Base-by-base conservation (phyloP, 2,797 vertebrate species). In the Eulemur mongoz region DNA sequence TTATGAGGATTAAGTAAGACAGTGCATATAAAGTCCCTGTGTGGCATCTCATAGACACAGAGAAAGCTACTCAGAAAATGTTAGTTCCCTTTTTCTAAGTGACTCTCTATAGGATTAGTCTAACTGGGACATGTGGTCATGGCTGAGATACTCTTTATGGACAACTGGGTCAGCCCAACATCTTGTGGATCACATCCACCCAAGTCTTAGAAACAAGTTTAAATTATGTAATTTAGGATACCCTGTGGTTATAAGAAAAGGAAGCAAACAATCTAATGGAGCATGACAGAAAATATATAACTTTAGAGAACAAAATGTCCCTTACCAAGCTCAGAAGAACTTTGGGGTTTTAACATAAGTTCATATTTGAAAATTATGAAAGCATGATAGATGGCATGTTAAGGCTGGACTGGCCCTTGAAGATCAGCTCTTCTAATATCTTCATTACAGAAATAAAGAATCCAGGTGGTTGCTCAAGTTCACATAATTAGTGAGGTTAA, bases 401-500 rank as follows among this genome's bases (percentile, higher is more conserved):
- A 87, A 93, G 35, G 35, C 50, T 50, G 32, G 40, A 59, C 30
- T 45, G 8, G 4, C 23, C 38, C 48, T 78, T 95, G 54, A 93
- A 85, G 35, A 78, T 57, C 48, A 95, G 45, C 6, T 79, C 27
- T 85, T 93, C 52, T 61, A 94, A 95, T 35, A 52, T 2, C 3
- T 5, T 89, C 61, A 91, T 86, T 89, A 93, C 11, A 96, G n/a
- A 97, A 87, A 81, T 7, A 76, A 94, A 67, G 63, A 96, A 92
- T 38, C 12, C 50, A 61, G 23, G 17, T 79, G 22, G 63, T 52
- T 48, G 25, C 13, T 45, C 45, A 85, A 76, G 11, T 52, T 70
- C 76, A 89, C 25, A 70, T 70, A 93, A 96, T 70, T 75, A 93
- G 20, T 80, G 30, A 94, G 11, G 9, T 8, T 63, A 1, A 4